A percentile compares a stretch with the other conserved stretches of the same genome.
Evolutionary conservation across 64 coral and sea anemone genomes (phyloP).

Genomic region (Pocillopora damicornis): DNA sequence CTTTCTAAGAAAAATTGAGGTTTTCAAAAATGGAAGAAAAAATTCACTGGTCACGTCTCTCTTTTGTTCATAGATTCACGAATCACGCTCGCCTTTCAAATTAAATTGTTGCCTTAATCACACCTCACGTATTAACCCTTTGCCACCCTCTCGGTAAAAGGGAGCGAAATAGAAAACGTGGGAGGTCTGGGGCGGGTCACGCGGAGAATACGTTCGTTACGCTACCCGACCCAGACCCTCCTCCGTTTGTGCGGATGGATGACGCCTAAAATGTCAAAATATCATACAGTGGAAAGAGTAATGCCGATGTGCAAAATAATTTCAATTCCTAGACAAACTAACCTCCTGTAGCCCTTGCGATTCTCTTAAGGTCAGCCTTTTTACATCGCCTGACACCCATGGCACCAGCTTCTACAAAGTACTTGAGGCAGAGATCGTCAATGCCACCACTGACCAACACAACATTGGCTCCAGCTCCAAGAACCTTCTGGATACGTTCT

Average conservation of each 20-base stretch:
- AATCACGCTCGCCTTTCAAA: too few relatives aligned
- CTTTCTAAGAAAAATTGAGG: too few relatives aligned
- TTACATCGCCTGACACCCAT: constrained; percentile 92
- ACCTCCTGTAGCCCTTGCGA: constrained; percentile 96
- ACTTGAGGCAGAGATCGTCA: constrained; percentile 96
- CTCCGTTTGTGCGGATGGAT: too few relatives aligned
- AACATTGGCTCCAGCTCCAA: constrained; percentile 92
- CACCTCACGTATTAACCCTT: too few relatives aligned
- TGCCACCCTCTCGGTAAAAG: too few relatives aligned
- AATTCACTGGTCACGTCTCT: neutral
- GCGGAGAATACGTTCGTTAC: too few relatives aligned
- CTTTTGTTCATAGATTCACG: too few relatives aligned
- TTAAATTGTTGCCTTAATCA: too few relatives aligned
- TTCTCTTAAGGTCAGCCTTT: constrained; percentile 96
- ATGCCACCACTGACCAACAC: constrained; percentile 92
- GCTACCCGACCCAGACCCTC: too few relatives aligned
- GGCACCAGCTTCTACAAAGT: constrained; percentile 98
- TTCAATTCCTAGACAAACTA: neutral
- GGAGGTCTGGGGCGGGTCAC: too few relatives aligned
- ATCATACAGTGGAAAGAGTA: neutral
- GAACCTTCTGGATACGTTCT: constrained; percentile 88
- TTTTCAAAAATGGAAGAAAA: neutral
- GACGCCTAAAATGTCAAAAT: too few relatives aligned
- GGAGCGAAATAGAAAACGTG: too few relatives aligned
- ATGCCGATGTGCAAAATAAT: neutral